Base-by-base conservation (phyloP, 64 coral and sea anemone species). In the Hydrozoanthus tunicans region DNA sequence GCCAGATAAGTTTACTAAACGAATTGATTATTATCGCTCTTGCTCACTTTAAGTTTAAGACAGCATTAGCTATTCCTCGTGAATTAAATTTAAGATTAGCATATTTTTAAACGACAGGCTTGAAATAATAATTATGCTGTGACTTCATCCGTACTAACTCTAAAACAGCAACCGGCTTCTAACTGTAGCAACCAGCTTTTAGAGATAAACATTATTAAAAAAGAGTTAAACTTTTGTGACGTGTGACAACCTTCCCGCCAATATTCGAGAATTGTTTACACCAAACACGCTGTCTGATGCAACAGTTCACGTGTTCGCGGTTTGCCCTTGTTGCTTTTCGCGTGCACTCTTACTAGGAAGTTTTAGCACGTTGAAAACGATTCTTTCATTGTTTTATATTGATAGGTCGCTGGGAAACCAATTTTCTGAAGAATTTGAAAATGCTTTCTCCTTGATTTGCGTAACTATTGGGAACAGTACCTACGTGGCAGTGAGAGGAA, bases 401-500 rank as follows among this genome's bases (percentile, higher is more conserved):
- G 53, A 5, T 52, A 74, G 3, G 83, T 75, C 5, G 6, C 56
- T 10, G 27, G 24, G 68, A 73, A 74, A 75, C 84, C 56, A 56
- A 52, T 58, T 24, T 3, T 54, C 27, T 26, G 6, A 66, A 56
- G 51, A 53, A 65, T 64, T 24, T 58, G 51, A 74, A 32, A 59
- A 88, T 88, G 25, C 24, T 88, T 88, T 88, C 8, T 24, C 7
- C 7, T 56, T 15, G 11, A 15, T 61, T 75, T 25, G 74, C 20
- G 69, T 88, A 88, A 74, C 84, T 56, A 23, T 73, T 75, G 56
- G 84, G 11, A 73, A 75, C 69, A 32, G 5, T 52, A 53, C 7
- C 71, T 86, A 88, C 84, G 84, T 88, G 84, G 84, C 84, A 73
- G 10, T 74, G 74, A 88, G 84, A 25, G 5, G 32, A 43, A 86